Evolutionary conservation across 2,113 vertebrate genomes (phyloP).

Genomic region (Urocynchramus pylzowi): DNA sequence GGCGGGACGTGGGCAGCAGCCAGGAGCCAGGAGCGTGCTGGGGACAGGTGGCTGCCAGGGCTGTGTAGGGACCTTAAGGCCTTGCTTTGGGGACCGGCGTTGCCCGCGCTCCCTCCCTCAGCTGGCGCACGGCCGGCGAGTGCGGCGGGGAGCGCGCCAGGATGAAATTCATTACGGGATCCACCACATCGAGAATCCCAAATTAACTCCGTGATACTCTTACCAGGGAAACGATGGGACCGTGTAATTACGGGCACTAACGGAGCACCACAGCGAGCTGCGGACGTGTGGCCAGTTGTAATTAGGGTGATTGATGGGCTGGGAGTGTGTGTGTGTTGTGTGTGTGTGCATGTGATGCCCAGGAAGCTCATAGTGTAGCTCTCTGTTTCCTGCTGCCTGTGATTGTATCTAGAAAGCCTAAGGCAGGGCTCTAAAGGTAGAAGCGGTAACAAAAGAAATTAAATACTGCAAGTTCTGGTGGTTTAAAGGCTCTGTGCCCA

Average conservation of each 20-base stretch:
- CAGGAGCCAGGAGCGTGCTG: background rate
- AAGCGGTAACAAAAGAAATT: slow-evolving; percentile 36
- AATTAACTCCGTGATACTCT: background rate
- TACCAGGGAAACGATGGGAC: background rate
- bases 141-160: rapidly evolving
- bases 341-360: background rate
- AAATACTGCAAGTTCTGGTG: background rate
- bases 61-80: rapidly evolving
- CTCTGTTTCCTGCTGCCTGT: slow-evolving; percentile 28
- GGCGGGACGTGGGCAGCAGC: background rate
- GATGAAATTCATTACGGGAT: background rate
- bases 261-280: background rate
- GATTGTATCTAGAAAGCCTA: slow-evolving; percentile 52
- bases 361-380: slow-evolving; percentile 38
- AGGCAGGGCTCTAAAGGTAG: slow-evolving; percentile 39
- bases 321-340: background rate
- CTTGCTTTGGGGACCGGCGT: background rate
- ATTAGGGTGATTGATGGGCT: slow-evolving; percentile 48
- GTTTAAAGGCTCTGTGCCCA: slow-evolving; percentile 7
- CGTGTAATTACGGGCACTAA: background rate
- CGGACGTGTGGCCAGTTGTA: background rate
- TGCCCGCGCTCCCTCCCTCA: rapidly evolving
- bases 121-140: background rate
- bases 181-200: background rate
- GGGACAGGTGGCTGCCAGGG: background rate